A percentile compares a stretch with the other conserved stretches of the same genome.
phyloP scores from a whole-genome alignment of 2,888 invertebrate species.

The Prenolepis imparis region DNA sequence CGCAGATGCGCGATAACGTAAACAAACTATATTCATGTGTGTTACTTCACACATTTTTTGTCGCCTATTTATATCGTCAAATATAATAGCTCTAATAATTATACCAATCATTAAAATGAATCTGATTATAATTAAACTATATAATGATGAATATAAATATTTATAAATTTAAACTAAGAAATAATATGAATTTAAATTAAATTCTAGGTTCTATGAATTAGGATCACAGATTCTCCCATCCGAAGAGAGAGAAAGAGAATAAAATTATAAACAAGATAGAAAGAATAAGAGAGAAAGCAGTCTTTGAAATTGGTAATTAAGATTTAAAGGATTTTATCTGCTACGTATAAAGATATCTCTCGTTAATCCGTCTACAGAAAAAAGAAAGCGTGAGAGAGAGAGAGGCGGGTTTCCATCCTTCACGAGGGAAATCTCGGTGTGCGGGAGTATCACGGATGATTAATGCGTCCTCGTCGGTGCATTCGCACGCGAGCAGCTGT shows the following conservation, averaged over 20 bases:
- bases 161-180: neutral
- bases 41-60: neutral
- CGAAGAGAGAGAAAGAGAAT: neutral
- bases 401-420: neutral
- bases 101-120: neutral
- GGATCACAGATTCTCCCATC: neutral
- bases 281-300: neutral
- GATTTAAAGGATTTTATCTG: neutral
- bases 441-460: neutral
- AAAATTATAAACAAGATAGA: neutral
- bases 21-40: neutral
- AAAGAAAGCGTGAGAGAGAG: constrained; percentile 11
- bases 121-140: neutral
- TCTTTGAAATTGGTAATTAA: neutral
- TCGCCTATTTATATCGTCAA: neutral
- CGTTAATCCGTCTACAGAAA: neutral
- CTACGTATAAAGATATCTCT: neutral
- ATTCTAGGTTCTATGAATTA: neutral
- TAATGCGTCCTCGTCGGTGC: constrained; percentile 22
- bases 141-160: neutral
- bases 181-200: neutral
- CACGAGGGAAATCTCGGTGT: neutral
- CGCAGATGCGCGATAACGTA: neutral
- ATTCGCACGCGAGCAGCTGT: neutral
- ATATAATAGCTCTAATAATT: neutral